Conservation (phyloP, 2,888 invertebrate species). For the Spicauda simplicius region DNA sequence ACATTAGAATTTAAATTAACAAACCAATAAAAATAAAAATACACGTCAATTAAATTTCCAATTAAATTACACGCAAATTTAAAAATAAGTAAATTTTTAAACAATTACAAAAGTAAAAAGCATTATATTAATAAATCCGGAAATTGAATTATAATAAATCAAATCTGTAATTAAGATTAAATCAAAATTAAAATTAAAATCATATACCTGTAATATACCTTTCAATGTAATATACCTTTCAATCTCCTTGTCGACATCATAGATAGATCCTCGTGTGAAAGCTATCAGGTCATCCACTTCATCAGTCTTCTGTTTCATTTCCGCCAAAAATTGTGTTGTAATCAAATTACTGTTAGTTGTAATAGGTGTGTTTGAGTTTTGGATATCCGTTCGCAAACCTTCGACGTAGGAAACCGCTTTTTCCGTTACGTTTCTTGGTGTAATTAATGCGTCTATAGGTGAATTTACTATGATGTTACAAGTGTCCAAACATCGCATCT, state of each 20-base stretch:
- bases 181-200: too few species aligned
- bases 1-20: too few species aligned
- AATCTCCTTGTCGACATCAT: conserved; percentile 67
- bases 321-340: conserved; percentile 64
- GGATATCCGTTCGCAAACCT: conserved; percentile 60
- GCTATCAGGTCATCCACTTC: conserved; percentile 66
- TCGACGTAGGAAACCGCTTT: conserved; percentile 61
- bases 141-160: too few species aligned
- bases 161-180: too few species aligned
- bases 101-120: too few species aligned
- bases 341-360: conserved; percentile 62
- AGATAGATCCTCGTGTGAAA: conserved; percentile 62
- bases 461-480: conserved; percentile 64
- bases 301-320: conserved; percentile 61
- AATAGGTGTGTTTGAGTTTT: conserved; percentile 60
- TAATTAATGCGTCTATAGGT: conserved; percentile 50
- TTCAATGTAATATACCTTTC: conserved; percentile 59
- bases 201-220: too few species aligned
- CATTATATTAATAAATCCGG: too few species aligned
- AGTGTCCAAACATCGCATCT: conserved; percentile 59
- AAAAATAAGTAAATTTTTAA: too few species aligned
- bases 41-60: too few species aligned
- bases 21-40: too few species aligned
- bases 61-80: too few species aligned
- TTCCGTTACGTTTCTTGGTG: conserved; percentile 52